Conservation (phyloP, 2,797 vertebrate genomes). For the Staurois parvus region DNA sequence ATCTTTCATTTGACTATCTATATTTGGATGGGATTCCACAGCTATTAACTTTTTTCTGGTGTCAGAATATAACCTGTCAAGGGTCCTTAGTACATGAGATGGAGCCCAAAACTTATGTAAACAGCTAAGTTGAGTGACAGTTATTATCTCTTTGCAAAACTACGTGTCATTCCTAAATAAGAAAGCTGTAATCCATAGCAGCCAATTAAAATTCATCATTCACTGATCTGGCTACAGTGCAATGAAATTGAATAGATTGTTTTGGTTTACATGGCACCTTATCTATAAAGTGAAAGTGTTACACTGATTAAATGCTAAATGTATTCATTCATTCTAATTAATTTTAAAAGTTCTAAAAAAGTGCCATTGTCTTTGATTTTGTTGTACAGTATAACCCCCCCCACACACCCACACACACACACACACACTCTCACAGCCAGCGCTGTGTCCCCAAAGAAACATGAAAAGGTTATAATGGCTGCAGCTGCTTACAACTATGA, state of each 20-base stretch:
- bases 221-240: neutral
- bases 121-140: too few species aligned
- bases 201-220: neutral
- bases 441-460: too few species aligned
- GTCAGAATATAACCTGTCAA: neutral
- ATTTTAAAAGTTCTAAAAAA: too few species aligned
- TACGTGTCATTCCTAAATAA: neutral
- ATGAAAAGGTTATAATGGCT: too few species aligned
- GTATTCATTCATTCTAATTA: too few species aligned
- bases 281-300: neutral
- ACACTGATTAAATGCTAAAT: neutral
- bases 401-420: too few species aligned
- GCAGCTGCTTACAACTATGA: too few species aligned
- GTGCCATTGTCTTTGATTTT: too few species aligned
- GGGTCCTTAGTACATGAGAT: neutral
- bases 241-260: neutral
- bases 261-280: neutral
- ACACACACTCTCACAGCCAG: too few species aligned
- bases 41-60: neutral
- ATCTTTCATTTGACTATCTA: slow-evolving; percentile 37
- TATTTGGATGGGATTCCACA: slow-evolving; percentile 11
- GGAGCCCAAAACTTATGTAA: neutral
- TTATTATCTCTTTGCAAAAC: neutral
- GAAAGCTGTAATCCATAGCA: slow-evolving; percentile 6
- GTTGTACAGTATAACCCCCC: too few species aligned